Evolutionary conservation across 1,140 invertebrate genomes (phyloP), one percentile per base, ranked within the genome.

Genomic region (Epicauta chinensis): DNA sequence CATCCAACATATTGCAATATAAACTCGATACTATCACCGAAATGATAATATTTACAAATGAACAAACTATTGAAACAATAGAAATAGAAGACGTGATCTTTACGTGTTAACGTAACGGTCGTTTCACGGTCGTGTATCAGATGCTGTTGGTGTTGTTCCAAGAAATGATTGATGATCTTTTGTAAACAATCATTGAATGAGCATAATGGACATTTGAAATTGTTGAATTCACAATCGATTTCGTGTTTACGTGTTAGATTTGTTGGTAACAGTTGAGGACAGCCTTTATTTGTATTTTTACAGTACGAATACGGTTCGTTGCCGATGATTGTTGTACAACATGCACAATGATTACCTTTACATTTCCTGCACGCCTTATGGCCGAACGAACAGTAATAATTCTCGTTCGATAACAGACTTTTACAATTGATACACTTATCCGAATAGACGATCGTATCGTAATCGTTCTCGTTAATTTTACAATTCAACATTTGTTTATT

Each of bases 191-290:
- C 40, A 29, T 44, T 35, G 15, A 38, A 41, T 10, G 6, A 16
- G 14, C 54, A 61, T 15, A 55, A 36, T 9, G 60, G 60, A 42
- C 60, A 61, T 10, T 31, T 42, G 9, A 55, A 52, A 32, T 53
- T 32, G 37, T 59, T 61, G 36, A 55, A 61, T 36, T 56, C 57
- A 31, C 60, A 61, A 30, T 56, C 55, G 31, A 51, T 55, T 49
- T 58, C 41, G 48, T 61, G 60, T 34, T 12, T 12, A 7, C 11
- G 6, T 4, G 10, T 23, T 23, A 23, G 7, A 23, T 23, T 23
- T 7, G 29, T 37, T 13, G 16, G 11, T 15, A 56, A 31, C 9
- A 59, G 11, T 51, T 38, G 51, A n/a, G n/a, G n/a, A n/a, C 61
- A 63, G 13, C 61, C 61, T 35, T 51, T 55, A 3, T 44, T 39